Evolutionary conservation across 2,113 vertebrate species (phyloP).

Genomic region (Eretmochelys imbricata): DNA sequence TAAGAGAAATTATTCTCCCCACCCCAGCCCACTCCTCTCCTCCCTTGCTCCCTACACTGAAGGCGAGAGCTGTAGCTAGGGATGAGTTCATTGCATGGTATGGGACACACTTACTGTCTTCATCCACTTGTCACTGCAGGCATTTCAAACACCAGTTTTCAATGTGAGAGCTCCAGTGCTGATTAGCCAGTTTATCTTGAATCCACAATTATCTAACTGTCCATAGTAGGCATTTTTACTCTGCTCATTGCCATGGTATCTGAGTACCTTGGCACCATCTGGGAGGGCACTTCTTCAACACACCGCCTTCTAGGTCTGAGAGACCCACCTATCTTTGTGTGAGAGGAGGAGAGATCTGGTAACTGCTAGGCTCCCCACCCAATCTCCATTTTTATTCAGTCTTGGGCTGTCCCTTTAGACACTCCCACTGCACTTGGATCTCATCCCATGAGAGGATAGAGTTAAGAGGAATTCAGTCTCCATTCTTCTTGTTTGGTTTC

Average conservation of each 20-base stretch:
- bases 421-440: not conserved
- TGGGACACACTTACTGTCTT: not conserved
- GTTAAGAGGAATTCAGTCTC: rapidly evolving
- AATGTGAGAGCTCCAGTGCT: not conserved
- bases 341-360: not conserved
- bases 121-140: not conserved
- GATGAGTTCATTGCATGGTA: not conserved
- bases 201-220: not conserved
- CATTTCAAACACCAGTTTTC: not conserved
- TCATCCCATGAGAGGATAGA: not conserved
- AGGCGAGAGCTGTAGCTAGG: not conserved
- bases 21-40: not conserved
- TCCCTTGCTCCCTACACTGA: not conserved
- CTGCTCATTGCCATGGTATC: not conserved
- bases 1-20: not conserved
- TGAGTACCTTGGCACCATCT: not conserved
- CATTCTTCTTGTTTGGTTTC: not conserved
- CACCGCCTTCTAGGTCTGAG: not conserved
- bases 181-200: not conserved
- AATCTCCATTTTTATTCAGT: not conserved
- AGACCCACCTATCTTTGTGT: not conserved
- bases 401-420: not conserved
- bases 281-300: not conserved
- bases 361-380: no score
- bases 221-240: not conserved